phyloP scores from a whole-genome alignment of 2,888 invertebrate genomes.

The Acronicta psi region DNA sequence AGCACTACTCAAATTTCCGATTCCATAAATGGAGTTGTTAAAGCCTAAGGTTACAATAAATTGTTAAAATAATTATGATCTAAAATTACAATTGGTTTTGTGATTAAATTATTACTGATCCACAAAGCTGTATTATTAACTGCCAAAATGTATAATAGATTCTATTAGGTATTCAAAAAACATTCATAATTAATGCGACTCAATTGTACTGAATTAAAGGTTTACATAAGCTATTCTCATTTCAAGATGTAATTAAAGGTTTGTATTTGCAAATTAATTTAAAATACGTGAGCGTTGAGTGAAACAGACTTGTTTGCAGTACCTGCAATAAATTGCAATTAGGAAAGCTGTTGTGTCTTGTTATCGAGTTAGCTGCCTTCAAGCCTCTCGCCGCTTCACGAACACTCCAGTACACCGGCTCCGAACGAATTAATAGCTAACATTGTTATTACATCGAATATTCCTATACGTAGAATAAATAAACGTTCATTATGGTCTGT shows the following conservation, averaged over 20 bases:
- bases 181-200: background rate
- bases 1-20: no score
- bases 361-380: constrained; percentile 87
- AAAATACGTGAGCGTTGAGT: constrained; percentile 87
- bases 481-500: constrained; percentile 11
- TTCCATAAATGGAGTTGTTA: no score
- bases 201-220: background rate
- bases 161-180: constrained; percentile 1
- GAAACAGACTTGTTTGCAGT: constrained; percentile 86
- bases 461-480: constrained; percentile 30
- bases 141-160: background rate
- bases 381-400: constrained; percentile 73
- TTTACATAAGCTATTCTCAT: constrained; percentile 53
- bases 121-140: background rate
- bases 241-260: constrained; percentile 74
- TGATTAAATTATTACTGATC: constrained; percentile 5
- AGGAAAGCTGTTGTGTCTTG: constrained; percentile 88
- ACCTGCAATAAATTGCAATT: constrained; percentile 89
- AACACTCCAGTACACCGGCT: constrained; percentile 73
- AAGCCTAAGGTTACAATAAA: background rate
- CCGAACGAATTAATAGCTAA: constrained; percentile 77
- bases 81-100: constrained; percentile 1
- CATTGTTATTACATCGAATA: constrained; percentile 61
- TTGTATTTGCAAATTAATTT: constrained; percentile 86
- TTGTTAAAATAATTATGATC: background rate